Evolutionary conservation across 2,797 vertebrate genomes (phyloP).

Genomic region (Eospalax fontanierii): DNA sequence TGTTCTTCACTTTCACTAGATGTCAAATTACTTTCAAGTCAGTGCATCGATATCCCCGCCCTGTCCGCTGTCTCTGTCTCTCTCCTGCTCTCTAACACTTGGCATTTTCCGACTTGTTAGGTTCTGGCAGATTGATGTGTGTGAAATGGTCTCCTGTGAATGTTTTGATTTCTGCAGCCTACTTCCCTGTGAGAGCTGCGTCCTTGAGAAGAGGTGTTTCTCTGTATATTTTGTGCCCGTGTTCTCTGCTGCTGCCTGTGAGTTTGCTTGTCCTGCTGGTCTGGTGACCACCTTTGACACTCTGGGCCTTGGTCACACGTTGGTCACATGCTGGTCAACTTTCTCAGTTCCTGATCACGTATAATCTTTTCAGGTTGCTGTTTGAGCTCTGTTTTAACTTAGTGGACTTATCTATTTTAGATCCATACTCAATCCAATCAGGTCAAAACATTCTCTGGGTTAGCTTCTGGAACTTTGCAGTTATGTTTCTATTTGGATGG

Average conservation of each 20-base stretch:
- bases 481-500: slow-evolving; percentile 10
- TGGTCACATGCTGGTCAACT: background rate
- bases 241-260: background rate
- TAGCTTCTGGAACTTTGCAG: slow-evolving; percentile 19
- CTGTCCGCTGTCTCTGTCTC: background rate
- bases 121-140: slow-evolving; percentile 14
- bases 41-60: background rate
- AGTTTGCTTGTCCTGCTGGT: background rate
- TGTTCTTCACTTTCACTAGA: background rate
- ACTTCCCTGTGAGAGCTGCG: background rate
- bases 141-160: slow-evolving; percentile 31
- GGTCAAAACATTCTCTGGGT: background rate
- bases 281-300: background rate
- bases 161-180: slow-evolving; percentile 7
- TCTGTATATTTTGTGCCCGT: background rate
- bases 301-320: background rate
- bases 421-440: background rate
- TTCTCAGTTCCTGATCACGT: background rate
- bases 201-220: background rate
- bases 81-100: background rate
- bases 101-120: slow-evolving; percentile 24
- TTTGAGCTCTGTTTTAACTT: slow-evolving; percentile 48
- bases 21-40: slow-evolving; percentile 18
- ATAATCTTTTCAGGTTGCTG: background rate
- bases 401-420: background rate